phyloP scores from a whole-genome alignment of 2,888 invertebrate genomes.

The Hemaris fuciformis region DNA sequence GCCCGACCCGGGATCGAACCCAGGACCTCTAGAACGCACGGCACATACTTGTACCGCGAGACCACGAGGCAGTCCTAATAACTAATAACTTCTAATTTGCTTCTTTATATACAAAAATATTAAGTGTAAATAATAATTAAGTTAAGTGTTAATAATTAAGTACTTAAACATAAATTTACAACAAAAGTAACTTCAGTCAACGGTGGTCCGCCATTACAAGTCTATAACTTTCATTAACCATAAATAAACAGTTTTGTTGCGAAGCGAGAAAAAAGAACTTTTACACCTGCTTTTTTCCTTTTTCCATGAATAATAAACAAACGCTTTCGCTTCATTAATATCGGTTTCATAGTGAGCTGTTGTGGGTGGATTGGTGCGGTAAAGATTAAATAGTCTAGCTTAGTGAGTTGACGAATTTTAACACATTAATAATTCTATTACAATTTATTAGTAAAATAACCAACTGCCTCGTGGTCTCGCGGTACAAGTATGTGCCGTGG shows the following conservation, averaged over 20 bases:
- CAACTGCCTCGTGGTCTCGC: no score
- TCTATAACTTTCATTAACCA: conserved; percentile 10
- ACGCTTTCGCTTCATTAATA: conserved; percentile 1
- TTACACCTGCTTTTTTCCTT: not conserved
- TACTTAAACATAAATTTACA: not conserved
- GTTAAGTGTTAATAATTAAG: not conserved
- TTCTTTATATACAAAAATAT: no score
- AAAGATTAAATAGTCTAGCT: not conserved
- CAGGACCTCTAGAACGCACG: no score
- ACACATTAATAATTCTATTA: not conserved
- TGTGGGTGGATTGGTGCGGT: not conserved
- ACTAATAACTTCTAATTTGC: no score
- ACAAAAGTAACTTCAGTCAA: not conserved
- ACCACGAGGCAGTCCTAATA: no score
- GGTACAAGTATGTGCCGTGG: no score
- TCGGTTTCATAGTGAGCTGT: not conserved
- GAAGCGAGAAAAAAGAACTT: conserved; percentile 3
- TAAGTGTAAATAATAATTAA: no score
- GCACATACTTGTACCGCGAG: no score
- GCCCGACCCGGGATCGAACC: no score
- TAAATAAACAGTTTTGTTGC: conserved; percentile 6
- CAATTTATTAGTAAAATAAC: no score
- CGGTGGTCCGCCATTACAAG: not conserved
- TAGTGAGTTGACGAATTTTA: not conserved
- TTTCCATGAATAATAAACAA: conserved; percentile 2